A percentile compares a stretch with the other conserved stretches of the same genome.
Evolutionary conservation across 2,113 vertebrate species (phyloP).

Genomic region (Ornithorhynchus anatinus): DNA sequence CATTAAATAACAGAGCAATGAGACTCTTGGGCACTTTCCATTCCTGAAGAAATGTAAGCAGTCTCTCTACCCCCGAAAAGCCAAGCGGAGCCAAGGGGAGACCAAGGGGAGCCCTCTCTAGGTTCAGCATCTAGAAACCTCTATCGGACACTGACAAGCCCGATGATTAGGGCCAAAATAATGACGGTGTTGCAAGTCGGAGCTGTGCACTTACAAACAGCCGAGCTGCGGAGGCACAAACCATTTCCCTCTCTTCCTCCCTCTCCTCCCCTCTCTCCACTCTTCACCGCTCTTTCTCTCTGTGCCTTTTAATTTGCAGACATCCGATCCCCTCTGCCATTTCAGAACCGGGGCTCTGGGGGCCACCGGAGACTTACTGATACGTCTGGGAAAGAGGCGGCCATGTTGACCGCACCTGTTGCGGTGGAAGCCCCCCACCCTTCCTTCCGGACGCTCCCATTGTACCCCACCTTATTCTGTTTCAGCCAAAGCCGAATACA

Average conservation of each 20-base stretch:
- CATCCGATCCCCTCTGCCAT: conserved; percentile 77
- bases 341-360: conserved; percentile 71
- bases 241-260: not conserved
- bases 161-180: conserved; percentile 68
- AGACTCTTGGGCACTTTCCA: conserved; percentile 55
- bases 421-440: conserved; percentile 52
- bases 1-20: fast-evolving
- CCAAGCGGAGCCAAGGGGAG: conserved; percentile 65
- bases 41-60: conserved; percentile 29
- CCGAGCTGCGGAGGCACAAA: conserved; percentile 14
- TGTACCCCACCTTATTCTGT: conserved; percentile 71
- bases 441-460: conserved; percentile 62
- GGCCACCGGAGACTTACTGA: conserved; percentile 73
- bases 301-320: conserved; percentile 80
- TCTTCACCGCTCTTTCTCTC: conserved; percentile 69
- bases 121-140: conserved; percentile 72
- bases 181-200: conserved; percentile 79
- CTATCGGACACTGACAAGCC: conserved; percentile 56
- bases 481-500: conserved; percentile 53
- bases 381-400: conserved; percentile 82
- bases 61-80: conserved; percentile 38
- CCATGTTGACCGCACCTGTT: conserved; percentile 76
- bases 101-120: conserved; percentile 72
- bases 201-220: conserved; percentile 59
- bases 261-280: not conserved